These are phyloP conservation scores for Acleris laterana DNA, from an alignment of 2,888 invertebrate species.

Conservation along the genomic window DNA sequence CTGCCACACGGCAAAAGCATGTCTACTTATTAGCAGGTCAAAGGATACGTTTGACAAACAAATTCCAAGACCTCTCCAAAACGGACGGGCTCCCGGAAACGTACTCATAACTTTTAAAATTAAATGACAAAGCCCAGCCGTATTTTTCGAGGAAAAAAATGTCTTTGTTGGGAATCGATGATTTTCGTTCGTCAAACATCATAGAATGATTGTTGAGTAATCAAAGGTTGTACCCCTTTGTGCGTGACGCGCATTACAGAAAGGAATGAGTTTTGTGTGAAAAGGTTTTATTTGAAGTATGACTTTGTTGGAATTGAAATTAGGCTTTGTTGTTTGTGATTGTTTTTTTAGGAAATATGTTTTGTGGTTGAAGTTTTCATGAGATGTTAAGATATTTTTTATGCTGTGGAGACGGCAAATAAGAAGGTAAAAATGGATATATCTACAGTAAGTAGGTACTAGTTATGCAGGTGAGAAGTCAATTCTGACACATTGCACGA, in stretches of 20 bases:
- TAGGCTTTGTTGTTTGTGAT: slow-evolving; percentile 19
- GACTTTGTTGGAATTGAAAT: slow-evolving; percentile 27
- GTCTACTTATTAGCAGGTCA: no score
- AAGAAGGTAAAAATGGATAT: no score
- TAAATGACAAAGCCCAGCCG: slow-evolving; percentile 17
- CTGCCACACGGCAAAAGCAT: no score
- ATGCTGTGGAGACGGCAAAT: no score
- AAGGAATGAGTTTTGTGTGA: slow-evolving; percentile 17
- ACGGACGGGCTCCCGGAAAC: slow-evolving; percentile 16
- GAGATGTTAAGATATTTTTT: no score
- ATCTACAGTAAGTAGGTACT: no score
- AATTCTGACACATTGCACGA: no score
- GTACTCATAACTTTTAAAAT: slow-evolving; percentile 29
- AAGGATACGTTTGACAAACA: neutral
- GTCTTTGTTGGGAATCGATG: slow-evolving; percentile 31
- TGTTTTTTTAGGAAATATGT: slow-evolving; percentile 10
- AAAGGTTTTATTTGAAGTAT: slow-evolving; percentile 31
- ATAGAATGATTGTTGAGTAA: slow-evolving; percentile 29
- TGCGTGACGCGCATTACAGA: slow-evolving; percentile 28
- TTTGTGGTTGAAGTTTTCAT: no score
- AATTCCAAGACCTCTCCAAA: neutral
- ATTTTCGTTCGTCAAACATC: slow-evolving; percentile 34
- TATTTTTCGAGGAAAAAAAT: slow-evolving; percentile 27
- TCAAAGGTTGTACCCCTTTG: slow-evolving; percentile 26
- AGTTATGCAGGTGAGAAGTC: no score